Conservation (phyloP, 2,113 vertebrate species). For the Numenius arquata region DNA sequence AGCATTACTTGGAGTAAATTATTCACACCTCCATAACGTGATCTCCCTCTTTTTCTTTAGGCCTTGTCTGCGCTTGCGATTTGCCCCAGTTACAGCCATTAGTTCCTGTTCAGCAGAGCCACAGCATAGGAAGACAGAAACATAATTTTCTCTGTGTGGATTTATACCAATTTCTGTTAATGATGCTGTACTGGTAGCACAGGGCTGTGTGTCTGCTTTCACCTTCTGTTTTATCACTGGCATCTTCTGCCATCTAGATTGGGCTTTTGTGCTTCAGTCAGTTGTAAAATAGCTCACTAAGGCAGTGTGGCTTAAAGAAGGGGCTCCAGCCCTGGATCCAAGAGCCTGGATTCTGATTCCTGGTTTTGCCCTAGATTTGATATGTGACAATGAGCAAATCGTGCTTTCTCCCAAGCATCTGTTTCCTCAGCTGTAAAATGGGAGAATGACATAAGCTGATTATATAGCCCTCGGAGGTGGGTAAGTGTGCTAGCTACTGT, state of each 20-base stretch:
- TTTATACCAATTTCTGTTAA: not conserved
- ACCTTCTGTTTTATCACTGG: not conserved
- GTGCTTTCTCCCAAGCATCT: constrained; percentile 59
- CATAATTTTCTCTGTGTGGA: not conserved
- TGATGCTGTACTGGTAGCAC: not conserved
- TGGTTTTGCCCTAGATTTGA: constrained; percentile 57
- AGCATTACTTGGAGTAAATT: constrained; percentile 17
- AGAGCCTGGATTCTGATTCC: constrained; percentile 38
- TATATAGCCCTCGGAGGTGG: constrained; percentile 39
- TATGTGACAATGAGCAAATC: constrained; percentile 43
- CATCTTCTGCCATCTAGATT: not conserved
- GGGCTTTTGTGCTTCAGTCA: not conserved
- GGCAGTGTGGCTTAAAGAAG: not conserved
- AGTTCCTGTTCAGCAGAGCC: constrained; percentile 14
- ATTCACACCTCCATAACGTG: not conserved
- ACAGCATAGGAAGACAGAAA: not conserved
- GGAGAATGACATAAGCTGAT: constrained; percentile 58
- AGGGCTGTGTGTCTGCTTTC: not conserved
- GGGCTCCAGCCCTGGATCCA: not conserved
- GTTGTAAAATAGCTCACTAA: not conserved
- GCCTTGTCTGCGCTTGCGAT: not conserved
- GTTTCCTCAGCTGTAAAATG: constrained; percentile 60
- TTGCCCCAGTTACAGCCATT: constrained; percentile 35
- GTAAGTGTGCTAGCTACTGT: constrained; percentile 7
- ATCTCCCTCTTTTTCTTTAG: not conserved